These are phyloP conservation scores for Drosophila persimilis DNA, from an alignment of 1,140 invertebrate species.

Conservation along the genomic window DNA sequence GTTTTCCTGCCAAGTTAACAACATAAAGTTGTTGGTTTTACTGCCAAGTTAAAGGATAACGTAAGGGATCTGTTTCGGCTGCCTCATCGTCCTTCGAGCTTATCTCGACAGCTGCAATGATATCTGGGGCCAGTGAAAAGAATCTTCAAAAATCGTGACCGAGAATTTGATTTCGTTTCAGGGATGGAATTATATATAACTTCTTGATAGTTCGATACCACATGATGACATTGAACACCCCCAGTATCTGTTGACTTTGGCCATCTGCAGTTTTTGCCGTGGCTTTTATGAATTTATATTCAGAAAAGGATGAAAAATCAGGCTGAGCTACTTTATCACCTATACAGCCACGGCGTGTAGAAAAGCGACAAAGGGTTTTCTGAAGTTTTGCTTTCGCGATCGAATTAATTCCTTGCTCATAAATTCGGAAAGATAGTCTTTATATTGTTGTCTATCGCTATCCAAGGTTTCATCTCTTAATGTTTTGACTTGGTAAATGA, in stretches of 20 bases:
- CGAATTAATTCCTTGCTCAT: slow-evolving; percentile 13
- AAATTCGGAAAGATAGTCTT: slow-evolving; percentile 19
- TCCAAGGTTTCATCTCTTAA: background rate
- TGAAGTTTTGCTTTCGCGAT: slow-evolving; percentile 10
- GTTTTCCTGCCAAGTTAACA: background rate
- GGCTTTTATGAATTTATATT: background rate
- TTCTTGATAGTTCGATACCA: background rate
- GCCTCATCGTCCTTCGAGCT: too few relatives aligned
- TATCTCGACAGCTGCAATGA: too few relatives aligned
- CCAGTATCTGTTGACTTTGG: slow-evolving; percentile 1
- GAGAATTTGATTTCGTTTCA: background rate
- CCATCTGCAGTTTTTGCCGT: slow-evolving; percentile 22
- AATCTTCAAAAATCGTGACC: too few relatives aligned
- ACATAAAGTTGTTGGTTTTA: too few relatives aligned
- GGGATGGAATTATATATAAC: slow-evolving; percentile 18
- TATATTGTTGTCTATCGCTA: slow-evolving; percentile 20
- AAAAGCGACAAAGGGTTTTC: background rate
- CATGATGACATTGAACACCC: slow-evolving; percentile 1
- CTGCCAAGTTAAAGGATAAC: too few relatives aligned
- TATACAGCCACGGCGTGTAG: background rate
- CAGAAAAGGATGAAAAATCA: slow-evolving; percentile 11
- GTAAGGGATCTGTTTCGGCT: too few relatives aligned
- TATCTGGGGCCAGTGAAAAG: too few relatives aligned
- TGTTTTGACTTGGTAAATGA: background rate
- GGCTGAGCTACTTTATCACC: background rate